A percentile compares a stretch with the other conserved stretches of the same genome.
phyloP scores from a whole-genome alignment of 37 sponge, comb jelly and placozoan genomes.

The Axinella damicornis region DNA sequence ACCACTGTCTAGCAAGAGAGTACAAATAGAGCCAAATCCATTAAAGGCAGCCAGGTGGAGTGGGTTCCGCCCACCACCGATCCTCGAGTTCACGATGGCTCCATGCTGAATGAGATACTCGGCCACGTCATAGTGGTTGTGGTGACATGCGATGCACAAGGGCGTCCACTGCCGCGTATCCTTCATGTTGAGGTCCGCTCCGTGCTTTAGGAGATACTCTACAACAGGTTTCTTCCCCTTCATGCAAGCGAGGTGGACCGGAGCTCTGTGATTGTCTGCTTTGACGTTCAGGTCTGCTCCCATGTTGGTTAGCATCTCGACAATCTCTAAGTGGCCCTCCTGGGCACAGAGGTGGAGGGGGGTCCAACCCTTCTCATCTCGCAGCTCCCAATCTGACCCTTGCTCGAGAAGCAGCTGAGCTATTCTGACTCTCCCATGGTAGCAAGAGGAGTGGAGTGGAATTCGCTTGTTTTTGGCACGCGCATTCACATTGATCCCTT shows the following conservation, averaged over 20 bases:
- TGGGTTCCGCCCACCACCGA: conserved; percentile 69
- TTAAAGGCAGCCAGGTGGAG: conserved; percentile 75
- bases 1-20: conserved; percentile 38
- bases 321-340: conserved; percentile 77
- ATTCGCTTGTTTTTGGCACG: conserved; percentile 78
- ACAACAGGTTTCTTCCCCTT: conserved; percentile 64
- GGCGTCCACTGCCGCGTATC: conserved; percentile 78
- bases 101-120: conserved; percentile 43
- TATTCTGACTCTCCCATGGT: conserved; percentile 60
- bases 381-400: conserved; percentile 47
- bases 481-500: conserved; percentile 50
- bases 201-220: conserved; percentile 50
- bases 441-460: conserved; percentile 79
- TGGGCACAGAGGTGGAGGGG: conserved; percentile 80
- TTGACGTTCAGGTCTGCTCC: conserved; percentile 71
- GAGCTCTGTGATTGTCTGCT: conserved; percentile 74
- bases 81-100: conserved; percentile 60
- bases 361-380: conserved; percentile 88
- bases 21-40: conserved; percentile 48
- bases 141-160: conserved; percentile 76
- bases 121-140: conserved; percentile 55
- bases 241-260: conserved; percentile 85
- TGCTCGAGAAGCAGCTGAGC: conserved; percentile 58
- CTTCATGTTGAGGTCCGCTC: conserved; percentile 65
- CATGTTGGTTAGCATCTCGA: conserved; percentile 37